Base-by-base conservation (phyloP, 2,113 vertebrate genomes). In the Hypanus sabinus region DNA sequence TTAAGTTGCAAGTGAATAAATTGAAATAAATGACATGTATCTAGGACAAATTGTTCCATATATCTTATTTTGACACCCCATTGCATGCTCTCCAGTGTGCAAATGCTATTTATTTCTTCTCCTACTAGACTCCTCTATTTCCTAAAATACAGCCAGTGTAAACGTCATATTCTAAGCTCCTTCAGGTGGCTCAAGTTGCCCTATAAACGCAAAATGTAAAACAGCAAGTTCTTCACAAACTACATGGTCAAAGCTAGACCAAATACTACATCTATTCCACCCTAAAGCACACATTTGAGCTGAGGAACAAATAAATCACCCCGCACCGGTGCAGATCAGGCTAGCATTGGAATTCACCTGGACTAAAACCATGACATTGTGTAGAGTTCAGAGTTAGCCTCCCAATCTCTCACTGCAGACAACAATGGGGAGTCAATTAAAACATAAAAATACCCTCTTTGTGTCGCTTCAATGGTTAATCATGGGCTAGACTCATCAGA, bases 221-320 rank as follows among this genome's bases (percentile, higher is more conserved):
- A 90, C 60, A 20, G n/a, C 62, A 65, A 5, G 60, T 68, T 57
- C 27, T 62, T 62, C n/a, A 18, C 60, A 90, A 90, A 90, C n/a
- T 8, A 90, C 85, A 65, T 10, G 60, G 60, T 62, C n/a, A 18
- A 62, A 3, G 85, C 14, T 33, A 90, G 60, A 90, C 57, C 60
- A 65, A 90, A 68, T 65, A 65, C 85, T 65, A 90, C 85, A 90
- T 90, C 85, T 90, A 68, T 16, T 65, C 85, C 14, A 68, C 57
- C 85, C 85, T 33, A 68, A 79, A 65, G 85, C 60, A 4, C 65
- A 90, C 85, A 90, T 36, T 90, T 16, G 27, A 60, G 83, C 83
- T 33, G 33, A 65, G 30, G 60, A 68, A 62, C 85, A 88, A 65
- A n/a, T 36, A 90, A 73, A 90, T 33, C 5, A n/a, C 14, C 83